Conservation (phyloP, 2,888 invertebrate species). For the Notodonta ziczac region DNA sequence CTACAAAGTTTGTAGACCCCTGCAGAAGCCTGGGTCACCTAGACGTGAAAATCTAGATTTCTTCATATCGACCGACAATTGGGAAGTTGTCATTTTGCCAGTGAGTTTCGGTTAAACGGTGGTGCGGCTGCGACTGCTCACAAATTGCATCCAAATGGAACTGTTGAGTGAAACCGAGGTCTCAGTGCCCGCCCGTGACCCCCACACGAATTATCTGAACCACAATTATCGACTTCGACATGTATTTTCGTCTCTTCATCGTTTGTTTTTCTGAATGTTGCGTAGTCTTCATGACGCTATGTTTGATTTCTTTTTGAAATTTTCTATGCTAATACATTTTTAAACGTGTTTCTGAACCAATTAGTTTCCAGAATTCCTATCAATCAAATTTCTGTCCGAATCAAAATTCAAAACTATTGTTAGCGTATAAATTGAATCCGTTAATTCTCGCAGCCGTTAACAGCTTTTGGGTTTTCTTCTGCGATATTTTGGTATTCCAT, state of each 20-base stretch:
- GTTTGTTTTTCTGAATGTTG: neutral
- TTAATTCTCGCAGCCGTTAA: too few species aligned
- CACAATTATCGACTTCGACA: slow-evolving; percentile 19
- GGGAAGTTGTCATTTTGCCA: slow-evolving; percentile 21
- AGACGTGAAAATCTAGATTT: slow-evolving; percentile 4
- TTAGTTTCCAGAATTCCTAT: too few species aligned
- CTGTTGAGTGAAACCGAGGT: slow-evolving; percentile 59
- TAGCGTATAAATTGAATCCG: too few species aligned
- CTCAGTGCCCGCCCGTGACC: slow-evolving; percentile 56
- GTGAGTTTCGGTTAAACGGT: slow-evolving; percentile 23
- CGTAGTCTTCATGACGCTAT: too few species aligned
- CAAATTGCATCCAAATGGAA: slow-evolving; percentile 40
- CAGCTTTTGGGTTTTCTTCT: too few species aligned
- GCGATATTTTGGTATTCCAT: too few species aligned
- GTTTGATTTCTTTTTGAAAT: too few species aligned
- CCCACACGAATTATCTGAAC: slow-evolving; percentile 53
- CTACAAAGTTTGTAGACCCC: neutral
- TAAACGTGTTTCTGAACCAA: too few species aligned
- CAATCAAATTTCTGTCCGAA: too few species aligned
- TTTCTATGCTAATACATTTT: too few species aligned
- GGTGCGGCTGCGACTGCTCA: slow-evolving; percentile 10
- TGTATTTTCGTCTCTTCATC: neutral
- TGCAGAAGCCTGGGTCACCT: neutral
- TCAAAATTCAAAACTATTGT: too few species aligned
- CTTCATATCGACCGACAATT: slow-evolving; percentile 21